Evolutionary conservation across 1,140 invertebrate genomes (phyloP), one percentile per base, ranked within the genome.

Genomic region (Teleopsis dalmanni): DNA sequence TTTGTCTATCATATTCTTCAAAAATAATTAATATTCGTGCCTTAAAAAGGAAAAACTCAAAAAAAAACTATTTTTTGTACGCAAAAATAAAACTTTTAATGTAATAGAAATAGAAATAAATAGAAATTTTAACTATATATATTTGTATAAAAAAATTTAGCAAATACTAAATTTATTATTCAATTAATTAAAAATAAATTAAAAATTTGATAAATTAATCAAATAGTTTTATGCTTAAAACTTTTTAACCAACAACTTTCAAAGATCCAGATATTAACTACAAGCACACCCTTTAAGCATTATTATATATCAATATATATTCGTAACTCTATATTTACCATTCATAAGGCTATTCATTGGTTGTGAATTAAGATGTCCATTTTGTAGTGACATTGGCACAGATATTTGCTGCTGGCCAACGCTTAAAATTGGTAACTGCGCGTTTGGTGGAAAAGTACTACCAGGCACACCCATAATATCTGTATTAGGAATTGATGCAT

Each of bases 341-440:
- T 42, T 42, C 3, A 42, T 16, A 8, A 22, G 26, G n/a, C 40
- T 40, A 35, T 49, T 51, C n/a, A 27, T 4, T 22, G 35, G 46
- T 18, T 27, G 14, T 16, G 47, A 19, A n/a, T 26, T 36, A 5
- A 43, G 14, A 27, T 44, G 53, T 10, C 48, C 49, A 47, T 54
- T 54, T 43, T 54, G 53, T 33, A 29, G 47, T 22, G 49, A 47
- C 3, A 46, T 29, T 25, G 53, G 53, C 43, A 55, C 49, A 9
- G 22, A 23, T n/a, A n/a, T n/a, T n/a, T n/a, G n/a, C n/a, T n/a
- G n/a, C n/a, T n/a, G n/a, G n/a, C n/a, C n/a, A n/a, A n/a, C n/a
- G n/a, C n/a, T n/a, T n/a, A n/a, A n/a, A n/a, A n/a, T n/a, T 21
- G 33, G 23, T 25, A 27, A 18, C 9, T 34, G 21, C 11, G 16